phyloP scores from a whole-genome alignment of 2,797 vertebrate genomes.

The Falco naumanni region DNA sequence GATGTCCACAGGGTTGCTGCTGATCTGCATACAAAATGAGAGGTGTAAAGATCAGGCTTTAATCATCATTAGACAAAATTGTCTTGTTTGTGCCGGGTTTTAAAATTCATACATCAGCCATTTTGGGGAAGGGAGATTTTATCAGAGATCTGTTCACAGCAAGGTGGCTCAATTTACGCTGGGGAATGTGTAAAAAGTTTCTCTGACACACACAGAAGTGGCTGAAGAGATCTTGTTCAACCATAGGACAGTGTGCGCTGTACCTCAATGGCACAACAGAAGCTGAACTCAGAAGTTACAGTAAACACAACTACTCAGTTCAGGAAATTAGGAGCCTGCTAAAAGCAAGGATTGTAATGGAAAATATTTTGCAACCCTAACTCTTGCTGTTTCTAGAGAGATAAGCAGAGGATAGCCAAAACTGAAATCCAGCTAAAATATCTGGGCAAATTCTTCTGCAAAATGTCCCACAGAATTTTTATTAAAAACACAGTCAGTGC shows the following conservation, averaged over 20 bases:
- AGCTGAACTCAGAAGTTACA: not conserved
- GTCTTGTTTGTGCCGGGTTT: not conserved
- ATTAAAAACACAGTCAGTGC: not conserved
- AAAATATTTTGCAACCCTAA: conserved; percentile 56
- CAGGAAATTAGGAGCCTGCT: conserved; percentile 6
- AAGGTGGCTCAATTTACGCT: not conserved
- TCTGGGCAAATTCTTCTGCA: conserved; percentile 19
- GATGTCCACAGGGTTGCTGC: not conserved
- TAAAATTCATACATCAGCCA: not conserved
- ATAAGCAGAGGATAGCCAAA: conserved; percentile 45
- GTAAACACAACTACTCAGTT: not conserved
- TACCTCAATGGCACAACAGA: not conserved
- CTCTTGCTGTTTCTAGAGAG: conserved; percentile 58
- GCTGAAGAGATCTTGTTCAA: conserved; percentile 17
- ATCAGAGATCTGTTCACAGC: not conserved
- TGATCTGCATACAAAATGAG: not conserved
- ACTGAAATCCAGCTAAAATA: conserved; percentile 17
- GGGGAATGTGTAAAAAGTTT: not conserved
- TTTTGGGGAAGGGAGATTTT: not conserved
- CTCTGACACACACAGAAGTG: not conserved
- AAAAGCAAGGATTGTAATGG: conserved; percentile 41
- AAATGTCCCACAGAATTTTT: not conserved
- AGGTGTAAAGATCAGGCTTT: not conserved
- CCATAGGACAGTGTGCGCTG: not conserved
- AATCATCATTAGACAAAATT: not conserved